phyloP scores from a whole-genome alignment of 1,140 invertebrate species.

The Hycleus phaleratus region DNA sequence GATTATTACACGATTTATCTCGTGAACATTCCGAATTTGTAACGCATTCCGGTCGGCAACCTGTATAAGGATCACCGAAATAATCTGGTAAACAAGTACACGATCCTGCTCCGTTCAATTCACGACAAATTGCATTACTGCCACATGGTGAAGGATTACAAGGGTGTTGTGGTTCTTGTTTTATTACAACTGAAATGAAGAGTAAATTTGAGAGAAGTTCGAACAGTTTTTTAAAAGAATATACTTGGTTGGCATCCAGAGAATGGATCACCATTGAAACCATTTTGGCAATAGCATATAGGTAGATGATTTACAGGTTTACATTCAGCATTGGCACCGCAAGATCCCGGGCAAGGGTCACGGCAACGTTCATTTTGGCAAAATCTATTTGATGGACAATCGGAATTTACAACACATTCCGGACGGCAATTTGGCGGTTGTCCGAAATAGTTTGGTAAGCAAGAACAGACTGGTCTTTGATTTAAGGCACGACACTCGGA shows the following conservation, averaged over 20 bases:
- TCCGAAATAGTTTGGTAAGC: conserved; percentile 51
- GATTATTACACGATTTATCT: conserved; percentile 54
- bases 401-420: conserved; percentile 55
- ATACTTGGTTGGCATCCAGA: conserved; percentile 44
- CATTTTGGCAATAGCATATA: conserved; percentile 46
- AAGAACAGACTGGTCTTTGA: conserved; percentile 53
- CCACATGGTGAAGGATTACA: conserved; percentile 66
- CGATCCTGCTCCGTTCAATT: conserved; percentile 58
- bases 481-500: conserved; percentile 54
- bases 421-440: conserved; percentile 56
- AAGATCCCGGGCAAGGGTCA: conserved; percentile 59
- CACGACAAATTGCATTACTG: conserved; percentile 72
- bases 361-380: conserved; percentile 59
- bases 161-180: conserved; percentile 43
- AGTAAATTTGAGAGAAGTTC: not conserved
- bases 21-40: conserved; percentile 58
- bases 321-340: conserved; percentile 57
- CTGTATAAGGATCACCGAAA: conserved; percentile 62
- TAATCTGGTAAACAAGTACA: conserved; percentile 64
- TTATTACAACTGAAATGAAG: conserved; percentile 3
- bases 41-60: conserved; percentile 68
- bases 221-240: not conserved
- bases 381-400: conserved; percentile 51
- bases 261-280: conserved; percentile 50
- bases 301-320: conserved; percentile 58